Evolutionary conservation across 2,113 vertebrate species (phyloP).

Genomic region (Glaucidium brasilianum): DNA sequence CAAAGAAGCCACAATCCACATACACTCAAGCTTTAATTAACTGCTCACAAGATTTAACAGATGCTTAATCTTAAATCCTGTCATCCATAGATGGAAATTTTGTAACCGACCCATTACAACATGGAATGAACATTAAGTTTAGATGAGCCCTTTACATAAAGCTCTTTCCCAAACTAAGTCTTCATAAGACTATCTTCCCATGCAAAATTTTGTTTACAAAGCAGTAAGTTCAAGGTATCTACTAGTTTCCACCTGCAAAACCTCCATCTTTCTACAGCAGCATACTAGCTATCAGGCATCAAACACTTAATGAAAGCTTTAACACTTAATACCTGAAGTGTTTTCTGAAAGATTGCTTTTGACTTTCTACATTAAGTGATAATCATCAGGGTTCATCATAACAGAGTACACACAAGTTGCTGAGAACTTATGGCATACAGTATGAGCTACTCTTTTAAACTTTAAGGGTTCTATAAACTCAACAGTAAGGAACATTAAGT

Average conservation of each 20-base stretch:
- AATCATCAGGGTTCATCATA: background rate
- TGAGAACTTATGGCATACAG: background rate
- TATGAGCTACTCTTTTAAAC: background rate
- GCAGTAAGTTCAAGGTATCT: background rate
- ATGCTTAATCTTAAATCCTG: background rate
- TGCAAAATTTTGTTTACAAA: background rate
- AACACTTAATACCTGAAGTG: background rate
- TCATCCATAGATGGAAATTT: background rate
- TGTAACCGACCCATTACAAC: background rate
- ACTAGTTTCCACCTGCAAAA: background rate
- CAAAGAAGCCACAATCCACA: background rate
- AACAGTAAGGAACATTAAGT: background rate
- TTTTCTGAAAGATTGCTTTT: background rate
- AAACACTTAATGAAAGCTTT: background rate
- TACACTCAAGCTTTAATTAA: background rate
- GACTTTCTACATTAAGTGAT: background rate
- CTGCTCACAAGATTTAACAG: background rate
- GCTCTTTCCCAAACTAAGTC: background rate
- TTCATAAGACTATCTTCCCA: background rate
- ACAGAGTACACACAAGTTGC: background rate
- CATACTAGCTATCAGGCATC: background rate
- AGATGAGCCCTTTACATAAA: background rate
- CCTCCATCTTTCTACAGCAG: background rate
- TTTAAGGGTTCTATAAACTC: constrained; percentile 7
- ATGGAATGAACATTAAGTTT: background rate